Evolutionary conservation across 2,113 vertebrate species (phyloP).

Genomic region (pig (Sus scrofa)): T2T-Sscrofa CM000820.6:129837501-129838000

Average conservation of each 20-base stretch:
- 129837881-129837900: neutral
- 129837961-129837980: neutral
- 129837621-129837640: neutral
- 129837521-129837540: neutral
- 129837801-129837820: neutral
- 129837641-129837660: neutral
- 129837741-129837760: fast-evolving
- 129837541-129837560: neutral
- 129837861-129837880: neutral
- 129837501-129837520: neutral
- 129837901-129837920: neutral
- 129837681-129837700: neutral
- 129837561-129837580: neutral
- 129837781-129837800: neutral
- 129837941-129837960: neutral
- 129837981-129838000: neutral
- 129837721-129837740: neutral
- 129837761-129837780: neutral
- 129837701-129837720: neutral
- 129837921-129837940: neutral
- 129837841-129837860: neutral
- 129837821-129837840: neutral
- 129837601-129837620: constrained; percentile 13
- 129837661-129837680: neutral
- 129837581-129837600: neutral